Evolutionary conservation across 1,140 invertebrate species (phyloP).

Genomic region (Uloborus diversus): DNA sequence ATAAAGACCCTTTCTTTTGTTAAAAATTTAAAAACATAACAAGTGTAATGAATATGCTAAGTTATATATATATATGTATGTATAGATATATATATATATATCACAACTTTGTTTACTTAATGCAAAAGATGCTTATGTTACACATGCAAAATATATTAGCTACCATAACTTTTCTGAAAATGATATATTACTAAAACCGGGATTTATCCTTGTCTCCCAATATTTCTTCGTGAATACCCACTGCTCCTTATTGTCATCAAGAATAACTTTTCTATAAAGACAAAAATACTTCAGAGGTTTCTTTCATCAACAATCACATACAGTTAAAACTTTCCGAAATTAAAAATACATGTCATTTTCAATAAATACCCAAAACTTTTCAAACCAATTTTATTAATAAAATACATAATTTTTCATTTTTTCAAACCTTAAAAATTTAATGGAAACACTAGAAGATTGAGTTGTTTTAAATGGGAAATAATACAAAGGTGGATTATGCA

Average conservation of each 20-base stretch:
- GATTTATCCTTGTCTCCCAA: conserved; percentile 69
- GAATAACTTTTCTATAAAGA: conserved; percentile 61
- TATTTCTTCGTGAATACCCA: conserved; percentile 74
- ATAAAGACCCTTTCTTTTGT: too few relatives aligned
- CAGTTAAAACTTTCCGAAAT: neutral
- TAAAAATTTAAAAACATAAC: too few relatives aligned
- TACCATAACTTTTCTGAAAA: conserved; percentile 62
- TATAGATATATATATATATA: too few relatives aligned
- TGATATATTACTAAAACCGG: conserved; percentile 71
- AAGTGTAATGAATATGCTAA: too few relatives aligned
- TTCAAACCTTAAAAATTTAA: too few relatives aligned
- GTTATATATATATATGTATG: too few relatives aligned
- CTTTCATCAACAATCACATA: neutral
- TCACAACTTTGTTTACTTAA: conserved; percentile 33
- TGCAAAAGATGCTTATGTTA: conserved; percentile 14
- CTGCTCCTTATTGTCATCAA: conserved; percentile 68
- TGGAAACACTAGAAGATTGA: too few relatives aligned
- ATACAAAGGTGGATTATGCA: too few relatives aligned
- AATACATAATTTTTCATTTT: too few relatives aligned
- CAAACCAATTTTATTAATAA: too few relatives aligned
- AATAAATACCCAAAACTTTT: too few relatives aligned
- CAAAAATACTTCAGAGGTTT: neutral
- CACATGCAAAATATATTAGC: conserved; percentile 18
- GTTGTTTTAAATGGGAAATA: too few relatives aligned
- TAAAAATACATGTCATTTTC: neutral